Conservation (phyloP, 2,888 invertebrate genomes). For the Synergus umbraculus region DNA sequence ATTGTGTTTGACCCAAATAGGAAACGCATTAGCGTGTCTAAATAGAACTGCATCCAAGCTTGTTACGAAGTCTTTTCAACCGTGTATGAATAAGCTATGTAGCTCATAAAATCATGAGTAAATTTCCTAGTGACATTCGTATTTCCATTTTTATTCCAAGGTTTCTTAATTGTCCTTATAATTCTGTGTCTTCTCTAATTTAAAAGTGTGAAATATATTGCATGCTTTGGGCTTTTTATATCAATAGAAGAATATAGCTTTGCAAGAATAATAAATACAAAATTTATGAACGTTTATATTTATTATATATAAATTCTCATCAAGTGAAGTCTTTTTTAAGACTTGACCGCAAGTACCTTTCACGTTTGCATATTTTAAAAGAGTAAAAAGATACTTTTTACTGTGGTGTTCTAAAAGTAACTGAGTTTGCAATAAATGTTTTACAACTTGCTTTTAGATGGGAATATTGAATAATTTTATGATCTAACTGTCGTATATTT, state of each 20-base stretch:
- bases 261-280: too few relatives aligned
- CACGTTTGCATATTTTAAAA: neutral
- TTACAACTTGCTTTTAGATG: neutral
- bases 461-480: neutral
- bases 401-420: neutral
- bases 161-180: neutral
- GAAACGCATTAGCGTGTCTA: conserved; percentile 3
- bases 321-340: neutral
- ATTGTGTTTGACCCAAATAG: neutral
- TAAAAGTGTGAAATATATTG: neutral
- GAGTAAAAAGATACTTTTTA: neutral
- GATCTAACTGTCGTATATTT: too few relatives aligned
- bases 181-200: neutral
- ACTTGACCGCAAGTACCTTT: neutral
- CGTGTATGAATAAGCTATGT: conserved; percentile 4
- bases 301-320: neutral
- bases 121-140: neutral
- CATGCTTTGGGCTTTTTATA: too few relatives aligned
- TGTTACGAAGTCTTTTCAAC: neutral
- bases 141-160: neutral
- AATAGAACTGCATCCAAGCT: conserved; percentile 7
- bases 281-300: neutral
- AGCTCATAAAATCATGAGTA: neutral
- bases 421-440: neutral
- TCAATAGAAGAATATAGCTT: too few relatives aligned